Percentiles rank a stretch among this genome's conserved stretches.
phyloP scores from a whole-genome alignment of 2,888 invertebrate species.

The Drosophila affinis region DNA sequence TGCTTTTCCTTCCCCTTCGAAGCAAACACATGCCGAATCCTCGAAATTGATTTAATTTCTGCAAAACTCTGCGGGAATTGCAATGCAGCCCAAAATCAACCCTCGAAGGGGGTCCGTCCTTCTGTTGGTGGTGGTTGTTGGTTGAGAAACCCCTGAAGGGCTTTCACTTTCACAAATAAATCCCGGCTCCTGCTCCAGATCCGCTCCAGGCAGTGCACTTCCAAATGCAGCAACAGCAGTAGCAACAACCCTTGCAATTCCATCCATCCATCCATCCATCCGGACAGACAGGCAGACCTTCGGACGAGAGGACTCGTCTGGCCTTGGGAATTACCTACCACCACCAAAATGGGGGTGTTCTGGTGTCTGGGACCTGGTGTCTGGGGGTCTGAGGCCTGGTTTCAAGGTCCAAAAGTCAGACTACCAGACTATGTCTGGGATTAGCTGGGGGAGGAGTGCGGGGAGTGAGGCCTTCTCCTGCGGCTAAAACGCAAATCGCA shows the following conservation, averaged over 20 bases:
- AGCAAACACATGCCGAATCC: slow-evolving; percentile 39
- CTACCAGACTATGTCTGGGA: neutral
- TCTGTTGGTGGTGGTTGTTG: slow-evolving; percentile 37
- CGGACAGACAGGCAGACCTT: slow-evolving; percentile 1
- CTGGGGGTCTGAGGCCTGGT: slow-evolving; percentile 2
- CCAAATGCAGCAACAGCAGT: slow-evolving; percentile 26
- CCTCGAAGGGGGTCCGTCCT: slow-evolving; percentile 1
- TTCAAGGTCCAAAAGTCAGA: slow-evolving; percentile 50
- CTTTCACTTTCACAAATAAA: slow-evolving; percentile 47
- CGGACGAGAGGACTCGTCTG: slow-evolving; percentile 6
- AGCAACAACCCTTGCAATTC: slow-evolving; percentile 40
- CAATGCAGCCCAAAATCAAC: slow-evolving; percentile 35
- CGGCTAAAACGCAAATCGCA: slow-evolving; percentile 29
- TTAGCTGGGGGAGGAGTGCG: neutral
- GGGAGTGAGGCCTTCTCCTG: slow-evolving; percentile 11
- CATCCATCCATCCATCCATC: neutral
- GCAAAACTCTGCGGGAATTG: slow-evolving; percentile 26
- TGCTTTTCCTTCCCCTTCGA: too few relatives aligned
- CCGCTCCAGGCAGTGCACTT: slow-evolving; percentile 36
- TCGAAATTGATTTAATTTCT: slow-evolving; percentile 53
- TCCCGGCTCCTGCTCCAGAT: slow-evolving; percentile 37
- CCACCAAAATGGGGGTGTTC: slow-evolving; percentile 25
- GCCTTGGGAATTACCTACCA: slow-evolving; percentile 28
- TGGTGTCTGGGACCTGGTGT: slow-evolving; percentile 8
- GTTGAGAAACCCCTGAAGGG: slow-evolving; percentile 19